Evolutionary conservation across 1,140 invertebrate genomes (phyloP).

Genomic region (Camponotus pennsylvanicus): DNA sequence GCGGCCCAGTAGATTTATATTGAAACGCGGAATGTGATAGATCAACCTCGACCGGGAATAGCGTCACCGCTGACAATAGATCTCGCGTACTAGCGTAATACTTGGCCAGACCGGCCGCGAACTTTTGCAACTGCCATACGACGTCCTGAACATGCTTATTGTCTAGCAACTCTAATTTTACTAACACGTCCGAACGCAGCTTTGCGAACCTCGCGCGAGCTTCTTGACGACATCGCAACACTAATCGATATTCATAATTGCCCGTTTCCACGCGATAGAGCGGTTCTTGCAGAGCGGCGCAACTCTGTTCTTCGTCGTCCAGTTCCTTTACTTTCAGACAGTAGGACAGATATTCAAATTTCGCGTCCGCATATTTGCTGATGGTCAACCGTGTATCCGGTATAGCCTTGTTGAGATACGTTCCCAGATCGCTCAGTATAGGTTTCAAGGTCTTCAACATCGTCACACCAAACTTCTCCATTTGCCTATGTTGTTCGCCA

Average conservation of each 20-base stretch:
- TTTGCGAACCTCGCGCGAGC: conserved; percentile 96
- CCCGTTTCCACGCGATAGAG: conserved; percentile 99
- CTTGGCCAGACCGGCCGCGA: conserved; percentile 93
- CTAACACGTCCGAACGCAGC: conserved; percentile 96
- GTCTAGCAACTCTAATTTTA: conserved; percentile 98
- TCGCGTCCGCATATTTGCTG: conserved; percentile 98
- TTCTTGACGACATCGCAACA: conserved; percentile 97
- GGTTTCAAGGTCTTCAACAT: conserved; percentile 97
- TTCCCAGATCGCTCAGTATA: conserved; percentile 96
- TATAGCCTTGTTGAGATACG: conserved; percentile 98
- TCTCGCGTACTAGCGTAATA: conserved; percentile 90
- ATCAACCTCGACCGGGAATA: conserved; percentile 99
- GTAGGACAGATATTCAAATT: conserved; percentile 99
- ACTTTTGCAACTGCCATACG: conserved; percentile 93
- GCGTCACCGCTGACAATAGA: conserved; percentile 90
- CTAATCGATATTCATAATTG: conserved; percentile 98
- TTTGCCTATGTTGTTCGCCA: conserved; percentile 96
- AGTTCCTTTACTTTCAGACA: conserved; percentile 99
- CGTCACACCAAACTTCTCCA: conserved; percentile 96
- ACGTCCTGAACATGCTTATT: conserved; percentile 99
- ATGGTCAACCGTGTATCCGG: conserved; percentile 99
- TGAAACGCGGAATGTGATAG: conserved; percentile 96
- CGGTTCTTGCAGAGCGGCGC: conserved; percentile 97
- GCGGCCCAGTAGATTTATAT: conserved; percentile 91
- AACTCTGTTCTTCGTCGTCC: conserved; percentile 99